Percentiles rank a stretch among this genome's conserved stretches.
Conservation (phyloP, 2,797 vertebrate species). For the Psittacula derbiana region DNA sequence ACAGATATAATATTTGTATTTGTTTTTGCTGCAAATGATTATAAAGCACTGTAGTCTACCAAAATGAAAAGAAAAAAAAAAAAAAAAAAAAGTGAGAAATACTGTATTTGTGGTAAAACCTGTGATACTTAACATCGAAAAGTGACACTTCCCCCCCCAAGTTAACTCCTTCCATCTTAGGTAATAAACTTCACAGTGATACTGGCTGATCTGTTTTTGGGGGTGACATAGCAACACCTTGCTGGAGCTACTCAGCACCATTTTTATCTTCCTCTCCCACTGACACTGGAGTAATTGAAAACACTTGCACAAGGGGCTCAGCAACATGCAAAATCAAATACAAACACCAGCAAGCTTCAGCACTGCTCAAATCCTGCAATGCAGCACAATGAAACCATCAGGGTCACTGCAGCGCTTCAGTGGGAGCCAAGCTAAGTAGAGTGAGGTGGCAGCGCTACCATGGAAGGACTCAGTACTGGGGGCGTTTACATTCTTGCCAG, state of each 20-base stretch:
- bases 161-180: background rate
- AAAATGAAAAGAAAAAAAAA: background rate
- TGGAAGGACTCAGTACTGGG: background rate
- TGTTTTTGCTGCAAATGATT: background rate
- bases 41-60: background rate
- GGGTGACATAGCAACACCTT: background rate
- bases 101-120: background rate
- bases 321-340: background rate
- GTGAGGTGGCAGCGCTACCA: background rate
- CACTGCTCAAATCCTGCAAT: background rate
- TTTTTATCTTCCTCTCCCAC: background rate
- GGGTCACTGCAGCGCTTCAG: background rate
- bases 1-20: background rate
- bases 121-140: background rate
- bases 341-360: background rate
- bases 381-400: background rate
- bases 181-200: background rate
- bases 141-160: background rate
- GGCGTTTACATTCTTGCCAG: background rate
- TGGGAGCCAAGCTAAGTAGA: background rate
- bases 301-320: background rate
- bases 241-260: background rate
- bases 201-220: background rate
- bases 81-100: background rate
- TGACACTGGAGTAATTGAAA: background rate